Evolutionary conservation across 2,888 invertebrate genomes (phyloP).

Genomic region (Sphinx pinastri): DNA sequence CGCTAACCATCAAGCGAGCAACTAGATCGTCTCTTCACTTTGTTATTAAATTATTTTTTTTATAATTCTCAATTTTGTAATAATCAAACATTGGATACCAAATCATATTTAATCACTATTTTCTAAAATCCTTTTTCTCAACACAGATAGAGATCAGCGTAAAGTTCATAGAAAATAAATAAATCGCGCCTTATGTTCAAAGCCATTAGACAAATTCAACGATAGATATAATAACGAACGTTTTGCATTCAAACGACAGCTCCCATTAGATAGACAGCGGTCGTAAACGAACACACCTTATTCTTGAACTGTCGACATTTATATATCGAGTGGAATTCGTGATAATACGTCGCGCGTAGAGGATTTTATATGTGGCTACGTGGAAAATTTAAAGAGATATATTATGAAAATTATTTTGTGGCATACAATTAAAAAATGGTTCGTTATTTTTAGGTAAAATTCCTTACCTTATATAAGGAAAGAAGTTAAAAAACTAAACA

Average conservation of each 20-base stretch:
- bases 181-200: conserved; percentile 25
- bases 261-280: conserved; percentile 36
- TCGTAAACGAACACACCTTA: conserved; percentile 29
- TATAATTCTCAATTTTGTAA: no score
- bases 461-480: no score
- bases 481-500: no score
- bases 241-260: conserved; percentile 54
- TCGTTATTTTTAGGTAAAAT: no score
- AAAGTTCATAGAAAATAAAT: conserved; percentile 1
- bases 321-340: conserved; percentile 4
- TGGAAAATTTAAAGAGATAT: no score
- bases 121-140: background rate
- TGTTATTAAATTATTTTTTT: no score
- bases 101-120: no score
- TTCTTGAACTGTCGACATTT: conserved; percentile 20
- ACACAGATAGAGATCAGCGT: background rate
- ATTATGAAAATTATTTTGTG: no score
- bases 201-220: conserved; percentile 18
- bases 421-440: no score
- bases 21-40: no score
- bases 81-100: no score
- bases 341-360: background rate
- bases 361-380: background rate
- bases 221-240: conserved; percentile 14
- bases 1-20: no score